These are phyloP conservation scores for Chalcosyrphus nemorum DNA, from an alignment of 2,888 invertebrate genomes.

Conservation along the genomic window DNA sequence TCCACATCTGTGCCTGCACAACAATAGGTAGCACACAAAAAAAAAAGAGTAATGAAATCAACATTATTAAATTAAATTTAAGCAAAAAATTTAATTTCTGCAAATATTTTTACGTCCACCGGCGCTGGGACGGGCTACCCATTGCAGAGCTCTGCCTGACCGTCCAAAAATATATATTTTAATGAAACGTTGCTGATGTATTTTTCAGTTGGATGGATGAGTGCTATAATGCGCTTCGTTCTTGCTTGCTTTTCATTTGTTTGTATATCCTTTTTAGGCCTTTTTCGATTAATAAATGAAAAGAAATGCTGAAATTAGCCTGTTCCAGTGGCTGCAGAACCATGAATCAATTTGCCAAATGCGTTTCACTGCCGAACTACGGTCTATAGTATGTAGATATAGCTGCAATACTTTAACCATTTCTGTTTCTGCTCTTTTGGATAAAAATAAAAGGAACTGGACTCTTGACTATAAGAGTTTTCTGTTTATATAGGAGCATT, in stretches of 20 bases:
- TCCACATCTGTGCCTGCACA: too few relatives aligned
- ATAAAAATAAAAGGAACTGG: conserved; percentile 33
- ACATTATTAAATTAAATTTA: conserved; percentile 58
- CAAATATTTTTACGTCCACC: conserved; percentile 41
- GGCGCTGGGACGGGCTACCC: too few relatives aligned
- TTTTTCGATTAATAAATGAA: conserved; percentile 67
- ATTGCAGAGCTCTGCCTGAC: not conserved
- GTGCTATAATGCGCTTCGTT: conserved; percentile 66
- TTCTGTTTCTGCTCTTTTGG: conserved; percentile 16
- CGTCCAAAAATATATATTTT: conserved; percentile 39
- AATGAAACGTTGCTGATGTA: conserved; percentile 69
- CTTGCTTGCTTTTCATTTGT: conserved; percentile 29
- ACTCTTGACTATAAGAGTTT: conserved; percentile 7
- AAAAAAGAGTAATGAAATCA: conserved; percentile 7
- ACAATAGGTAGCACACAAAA: too few relatives aligned
- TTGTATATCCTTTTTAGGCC: conserved; percentile 22
- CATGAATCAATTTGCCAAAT: conserved; percentile 69
- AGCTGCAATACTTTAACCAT: conserved; percentile 46
- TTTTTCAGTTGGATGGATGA: conserved; percentile 67
- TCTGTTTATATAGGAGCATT: conserved; percentile 6
- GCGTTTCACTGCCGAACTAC: conserved; percentile 56
- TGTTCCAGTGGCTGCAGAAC: conserved; percentile 49
- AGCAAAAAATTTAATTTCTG: conserved; percentile 48
- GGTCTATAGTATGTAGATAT: not conserved
- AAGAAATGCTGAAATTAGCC: conserved; percentile 69